A percentile compares a stretch with the other conserved stretches of the same genome.
phyloP scores from a whole-genome alignment of 2,888 invertebrate species.

The Pheosia gnoma region DNA sequence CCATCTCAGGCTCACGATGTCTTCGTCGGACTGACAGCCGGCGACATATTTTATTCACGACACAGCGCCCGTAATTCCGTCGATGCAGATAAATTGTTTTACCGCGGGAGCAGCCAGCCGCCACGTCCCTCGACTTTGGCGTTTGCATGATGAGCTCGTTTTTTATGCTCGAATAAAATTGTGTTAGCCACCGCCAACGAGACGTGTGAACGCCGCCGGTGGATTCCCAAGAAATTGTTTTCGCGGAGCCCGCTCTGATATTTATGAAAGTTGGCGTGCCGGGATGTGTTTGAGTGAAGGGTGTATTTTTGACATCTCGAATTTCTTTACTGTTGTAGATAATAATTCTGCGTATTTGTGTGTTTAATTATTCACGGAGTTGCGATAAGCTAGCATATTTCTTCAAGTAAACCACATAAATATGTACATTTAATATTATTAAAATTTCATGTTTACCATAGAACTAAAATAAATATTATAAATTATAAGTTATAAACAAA shows the following conservation, averaged over 20 bases:
- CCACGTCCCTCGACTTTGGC: slow-evolving; percentile 80
- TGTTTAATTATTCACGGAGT: neutral
- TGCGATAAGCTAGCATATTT: too few relatives aligned
- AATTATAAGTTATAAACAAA: too few relatives aligned
- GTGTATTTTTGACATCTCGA: slow-evolving; percentile 53
- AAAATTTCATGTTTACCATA: too few relatives aligned
- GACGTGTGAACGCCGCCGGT: slow-evolving; percentile 70
- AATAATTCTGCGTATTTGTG: neutral
- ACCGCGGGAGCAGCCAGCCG: slow-evolving; percentile 65
- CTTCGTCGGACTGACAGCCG: slow-evolving; percentile 76
- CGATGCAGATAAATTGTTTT: slow-evolving; percentile 85
- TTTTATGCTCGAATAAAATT: slow-evolving; percentile 83
- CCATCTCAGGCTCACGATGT: slow-evolving; percentile 51
- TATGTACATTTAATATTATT: too few relatives aligned
- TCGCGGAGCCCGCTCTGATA: slow-evolving; percentile 75
- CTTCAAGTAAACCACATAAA: too few relatives aligned
- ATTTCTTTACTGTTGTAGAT: slow-evolving; percentile 6
- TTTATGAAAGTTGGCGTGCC: slow-evolving; percentile 78
- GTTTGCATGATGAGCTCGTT: slow-evolving; percentile 84
- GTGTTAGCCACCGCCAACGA: slow-evolving; percentile 74
- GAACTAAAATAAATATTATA: too few relatives aligned
- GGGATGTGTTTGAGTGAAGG: slow-evolving; percentile 71
- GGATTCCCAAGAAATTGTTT: slow-evolving; percentile 78
- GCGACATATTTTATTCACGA: slow-evolving; percentile 83
- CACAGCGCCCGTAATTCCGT: slow-evolving; percentile 80